Base-by-base conservation (phyloP, 1,140 invertebrate species). In the Dermatophagoides farinae region DNA sequence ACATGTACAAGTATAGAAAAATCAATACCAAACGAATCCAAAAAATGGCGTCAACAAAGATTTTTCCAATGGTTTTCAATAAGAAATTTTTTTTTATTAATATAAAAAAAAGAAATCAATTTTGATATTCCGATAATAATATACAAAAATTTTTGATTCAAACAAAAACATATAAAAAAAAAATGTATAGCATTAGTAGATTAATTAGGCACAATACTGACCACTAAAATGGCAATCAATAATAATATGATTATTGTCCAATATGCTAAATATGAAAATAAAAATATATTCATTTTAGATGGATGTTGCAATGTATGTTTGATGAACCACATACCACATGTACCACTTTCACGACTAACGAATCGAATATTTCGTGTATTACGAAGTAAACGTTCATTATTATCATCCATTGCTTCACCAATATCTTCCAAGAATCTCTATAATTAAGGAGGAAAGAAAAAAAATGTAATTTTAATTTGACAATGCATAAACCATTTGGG, bases 361-460 rank as follows among this genome's bases (percentile, higher is more conserved):
- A 71, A 71, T 49, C 60, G 60, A 18, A 73, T 71, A 63, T 73
- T 72, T 51, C 71, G 63, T 6, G 72, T 73, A 62, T 74, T 73
- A 61, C 68, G 69, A 6, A 70, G 64, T 16, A 75, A 61, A 25
- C 72, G 62, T 50, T 67, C 62, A 55, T 67, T 67, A 14, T 70
- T 73, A 40, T 64, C 58, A 60, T 71, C 72, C 60, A 68, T 67
- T 55, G 71, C 70, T 40, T 72, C 70, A 2, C 60, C 64, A 52
- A 75, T 73, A 63, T 74, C 73, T 66, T 75, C 73, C 61, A 75
- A 68, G n/a, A 31, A 75, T 64, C 55, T 70, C 73, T 74, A 63
- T n/a, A n/a, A n/a, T n/a, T n/a, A n/a, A n/a, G n/a, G n/a, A 31
- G 2, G 8, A 31, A 2, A 31, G 8, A 31, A 20, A 68, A 67